These are phyloP conservation scores for Eurytoma californica DNA, from an alignment of 2,888 invertebrate genomes.

Conservation along the genomic window DNA sequence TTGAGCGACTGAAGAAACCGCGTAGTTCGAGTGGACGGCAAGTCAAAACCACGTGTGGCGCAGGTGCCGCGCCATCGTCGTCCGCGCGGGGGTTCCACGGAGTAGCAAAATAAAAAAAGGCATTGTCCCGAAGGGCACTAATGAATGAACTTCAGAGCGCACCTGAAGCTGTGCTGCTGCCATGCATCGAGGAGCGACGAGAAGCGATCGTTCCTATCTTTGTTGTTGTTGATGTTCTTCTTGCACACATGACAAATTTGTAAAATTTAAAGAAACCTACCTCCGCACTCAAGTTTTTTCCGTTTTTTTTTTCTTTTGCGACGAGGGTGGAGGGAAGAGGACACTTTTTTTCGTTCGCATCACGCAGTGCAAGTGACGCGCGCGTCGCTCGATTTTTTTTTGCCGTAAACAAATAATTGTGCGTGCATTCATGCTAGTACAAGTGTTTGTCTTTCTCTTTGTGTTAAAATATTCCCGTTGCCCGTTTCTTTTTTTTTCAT, in stretches of 20 bases:
- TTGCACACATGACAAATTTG: conserved; percentile 48
- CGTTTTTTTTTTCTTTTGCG: neutral
- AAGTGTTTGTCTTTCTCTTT: conserved; percentile 17
- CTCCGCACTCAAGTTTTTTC: conserved; percentile 3
- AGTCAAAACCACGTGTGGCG: neutral
- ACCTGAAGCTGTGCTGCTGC: conserved; percentile 24
- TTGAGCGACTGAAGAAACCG: neutral
- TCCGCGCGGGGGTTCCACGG: neutral
- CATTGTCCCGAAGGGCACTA: conserved; percentile 46
- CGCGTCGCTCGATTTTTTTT: conserved; percentile 9
- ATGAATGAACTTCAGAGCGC: conserved; percentile 27
- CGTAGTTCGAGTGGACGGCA: neutral
- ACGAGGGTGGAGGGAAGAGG: neutral
- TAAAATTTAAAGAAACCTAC: conserved; percentile 35
- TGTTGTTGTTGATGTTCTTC: conserved; percentile 46
- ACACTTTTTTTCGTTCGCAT: conserved; percentile 14
- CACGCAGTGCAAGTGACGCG: neutral
- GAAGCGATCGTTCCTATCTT: conserved; percentile 11
- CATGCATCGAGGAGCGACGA: neutral
- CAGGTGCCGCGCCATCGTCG: neutral
- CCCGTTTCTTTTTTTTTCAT: conserved; percentile 11
- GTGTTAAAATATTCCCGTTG: conserved; percentile 5
- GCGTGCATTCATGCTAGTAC: neutral
- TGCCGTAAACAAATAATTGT: neutral
- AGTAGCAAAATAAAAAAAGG: neutral